phyloP scores from a whole-genome alignment of 2,113 vertebrate genomes.

The Nothocercus julius region DNA sequence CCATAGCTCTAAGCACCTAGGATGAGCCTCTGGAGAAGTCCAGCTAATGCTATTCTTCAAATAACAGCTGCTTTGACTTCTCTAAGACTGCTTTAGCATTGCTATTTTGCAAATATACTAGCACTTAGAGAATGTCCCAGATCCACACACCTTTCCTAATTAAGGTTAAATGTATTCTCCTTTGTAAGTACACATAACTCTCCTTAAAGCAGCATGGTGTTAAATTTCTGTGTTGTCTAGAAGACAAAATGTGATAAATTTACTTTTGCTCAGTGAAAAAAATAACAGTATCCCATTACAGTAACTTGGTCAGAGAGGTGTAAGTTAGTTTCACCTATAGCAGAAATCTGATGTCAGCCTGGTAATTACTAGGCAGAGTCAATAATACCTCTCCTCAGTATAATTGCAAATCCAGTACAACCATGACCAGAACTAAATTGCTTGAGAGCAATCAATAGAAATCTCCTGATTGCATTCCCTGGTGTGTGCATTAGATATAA shows the following conservation, averaged over 20 bases:
- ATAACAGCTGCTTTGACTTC: not conserved
- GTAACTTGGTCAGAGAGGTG: conserved; percentile 55
- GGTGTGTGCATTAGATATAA: conserved; percentile 74
- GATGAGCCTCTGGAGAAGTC: not conserved
- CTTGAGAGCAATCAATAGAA: conserved; percentile 82
- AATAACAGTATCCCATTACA: conserved; percentile 42
- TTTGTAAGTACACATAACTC: not conserved
- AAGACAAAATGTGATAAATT: not conserved
- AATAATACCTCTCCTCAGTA: conserved; percentile 81
- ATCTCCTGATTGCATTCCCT: conserved; percentile 78
- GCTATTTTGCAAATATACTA: not conserved
- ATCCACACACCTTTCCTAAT: not conserved
- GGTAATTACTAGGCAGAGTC: conserved; percentile 80
- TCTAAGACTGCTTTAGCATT: not conserved
- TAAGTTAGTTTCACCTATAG: conserved; percentile 68
- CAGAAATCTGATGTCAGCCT: conserved; percentile 76
- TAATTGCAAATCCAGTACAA: conserved; percentile 85
- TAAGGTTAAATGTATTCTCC: not conserved
- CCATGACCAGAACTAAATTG: conserved; percentile 84
- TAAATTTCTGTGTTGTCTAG: not conserved
- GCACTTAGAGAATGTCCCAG: not conserved
- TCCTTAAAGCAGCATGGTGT: not conserved
- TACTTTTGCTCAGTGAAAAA: not conserved
- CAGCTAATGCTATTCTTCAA: not conserved
- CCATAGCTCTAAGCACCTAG: not conserved